phyloP scores from a whole-genome alignment of 2,888 invertebrate genomes.

The Perizoma affinitatum region DNA sequence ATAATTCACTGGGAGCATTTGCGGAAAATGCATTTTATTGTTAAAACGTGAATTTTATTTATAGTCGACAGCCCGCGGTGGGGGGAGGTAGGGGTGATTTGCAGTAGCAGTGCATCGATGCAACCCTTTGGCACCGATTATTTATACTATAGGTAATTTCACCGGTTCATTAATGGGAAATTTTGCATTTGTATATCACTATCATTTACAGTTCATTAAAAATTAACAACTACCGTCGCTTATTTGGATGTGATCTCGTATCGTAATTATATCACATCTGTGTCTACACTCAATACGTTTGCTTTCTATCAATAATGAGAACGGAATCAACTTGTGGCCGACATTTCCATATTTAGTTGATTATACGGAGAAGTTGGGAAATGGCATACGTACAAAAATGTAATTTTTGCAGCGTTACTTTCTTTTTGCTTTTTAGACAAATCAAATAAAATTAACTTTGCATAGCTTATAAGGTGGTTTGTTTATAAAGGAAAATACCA shows the following conservation, averaged over 20 bases:
- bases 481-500: no score
- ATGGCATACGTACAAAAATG: background rate
- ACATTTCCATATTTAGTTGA: slow-evolving; percentile 3
- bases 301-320: slow-evolving; percentile 11
- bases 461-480: no score
- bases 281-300: background rate
- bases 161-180: slow-evolving; percentile 81
- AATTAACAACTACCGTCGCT: slow-evolving; percentile 52
- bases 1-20: slow-evolving; percentile 83
- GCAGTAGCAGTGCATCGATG: slow-evolving; percentile 79
- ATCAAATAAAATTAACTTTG: no score
- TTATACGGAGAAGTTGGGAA: background rate
- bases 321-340: background rate
- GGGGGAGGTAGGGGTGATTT: slow-evolving; percentile 70
- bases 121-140: slow-evolving; percentile 82
- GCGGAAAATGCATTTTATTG: slow-evolving; percentile 85
- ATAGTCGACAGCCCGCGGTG: slow-evolving; percentile 78
- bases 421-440: no score
- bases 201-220: slow-evolving; percentile 81
- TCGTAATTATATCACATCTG: slow-evolving; percentile 23
- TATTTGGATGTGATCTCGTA: slow-evolving; percentile 23
- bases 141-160: slow-evolving; percentile 83
- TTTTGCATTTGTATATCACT: slow-evolving; percentile 78
- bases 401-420: no score
- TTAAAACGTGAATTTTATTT: slow-evolving; percentile 85